phyloP scores from a whole-genome alignment of 2,888 invertebrate species.

The Pristionchus maxplancki region DNA sequence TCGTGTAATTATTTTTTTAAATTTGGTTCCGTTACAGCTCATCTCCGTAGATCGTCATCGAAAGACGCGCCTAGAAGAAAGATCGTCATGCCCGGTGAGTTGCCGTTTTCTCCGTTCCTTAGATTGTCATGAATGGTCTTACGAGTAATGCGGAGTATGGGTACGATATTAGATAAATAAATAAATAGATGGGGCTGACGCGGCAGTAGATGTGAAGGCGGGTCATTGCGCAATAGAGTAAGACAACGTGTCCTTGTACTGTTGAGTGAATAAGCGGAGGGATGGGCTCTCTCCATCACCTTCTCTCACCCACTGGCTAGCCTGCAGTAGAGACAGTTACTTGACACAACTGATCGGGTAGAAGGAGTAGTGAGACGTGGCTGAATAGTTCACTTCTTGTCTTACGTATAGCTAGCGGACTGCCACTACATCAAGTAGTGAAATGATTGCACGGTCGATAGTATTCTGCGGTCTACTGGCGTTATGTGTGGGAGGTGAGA shows the following conservation, averaged over 20 bases:
- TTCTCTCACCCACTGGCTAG: not conserved
- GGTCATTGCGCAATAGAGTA: not conserved
- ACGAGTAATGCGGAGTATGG: too few relatives aligned
- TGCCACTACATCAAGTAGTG: not conserved
- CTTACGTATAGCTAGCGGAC: too few relatives aligned
- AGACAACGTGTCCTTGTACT: not conserved
- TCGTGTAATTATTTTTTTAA: not conserved
- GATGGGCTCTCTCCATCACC: not conserved
- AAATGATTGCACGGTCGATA: not conserved
- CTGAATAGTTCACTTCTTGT: too few relatives aligned
- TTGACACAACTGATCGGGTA: not conserved
- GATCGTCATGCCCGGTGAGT: conserved; percentile 5
- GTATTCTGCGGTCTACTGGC: not conserved
- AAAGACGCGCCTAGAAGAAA: not conserved
- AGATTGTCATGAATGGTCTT: not conserved
- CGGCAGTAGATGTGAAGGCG: too few relatives aligned
- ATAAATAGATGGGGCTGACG: not conserved
- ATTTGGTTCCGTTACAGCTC: not conserved
- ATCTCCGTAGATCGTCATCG: conserved; percentile 3
- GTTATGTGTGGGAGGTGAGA: not conserved
- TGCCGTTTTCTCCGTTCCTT: not conserved
- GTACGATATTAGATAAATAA: too few relatives aligned
- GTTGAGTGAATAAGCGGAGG: not conserved
- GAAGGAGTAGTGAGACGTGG: too few relatives aligned
- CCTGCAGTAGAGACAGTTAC: not conserved